phyloP scores from a whole-genome alignment of 2,113 vertebrate species.

The Oncorhynchus mykiss region DNA sequence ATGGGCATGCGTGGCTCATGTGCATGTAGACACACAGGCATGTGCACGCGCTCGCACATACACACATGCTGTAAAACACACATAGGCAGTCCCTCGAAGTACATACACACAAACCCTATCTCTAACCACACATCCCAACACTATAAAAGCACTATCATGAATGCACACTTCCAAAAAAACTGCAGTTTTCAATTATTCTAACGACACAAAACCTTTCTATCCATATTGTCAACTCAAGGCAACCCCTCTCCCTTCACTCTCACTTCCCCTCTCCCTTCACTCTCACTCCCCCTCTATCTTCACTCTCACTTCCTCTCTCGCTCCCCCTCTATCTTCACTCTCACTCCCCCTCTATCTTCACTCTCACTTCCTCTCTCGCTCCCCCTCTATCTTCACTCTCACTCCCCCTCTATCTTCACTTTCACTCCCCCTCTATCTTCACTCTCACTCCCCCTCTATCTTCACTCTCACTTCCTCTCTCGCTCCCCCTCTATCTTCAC shows the following conservation, averaged over 20 bases:
- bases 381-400: fast-evolving
- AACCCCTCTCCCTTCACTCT: background rate
- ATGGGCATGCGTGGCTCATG: background rate
- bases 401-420: no score
- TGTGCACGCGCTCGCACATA: no score
- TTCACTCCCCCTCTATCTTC: no score
- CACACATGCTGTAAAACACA: constrained; percentile 2
- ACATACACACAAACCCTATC: background rate
- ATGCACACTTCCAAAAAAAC: background rate
- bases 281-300: background rate
- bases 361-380: background rate
- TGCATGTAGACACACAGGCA: background rate
- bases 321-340: background rate
- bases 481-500: background rate
- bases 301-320: background rate
- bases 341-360: background rate
- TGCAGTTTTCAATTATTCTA: background rate
- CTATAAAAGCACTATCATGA: background rate
- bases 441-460: no score
- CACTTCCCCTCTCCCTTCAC: background rate
- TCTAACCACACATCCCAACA: background rate
- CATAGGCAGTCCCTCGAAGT: no score
- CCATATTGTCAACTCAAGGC: background rate
- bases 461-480: background rate
- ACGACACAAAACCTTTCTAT: background rate